These are phyloP conservation scores for Cheilosia grossa DNA, from an alignment of 2,888 invertebrate species.

Conservation along the genomic window DNA sequence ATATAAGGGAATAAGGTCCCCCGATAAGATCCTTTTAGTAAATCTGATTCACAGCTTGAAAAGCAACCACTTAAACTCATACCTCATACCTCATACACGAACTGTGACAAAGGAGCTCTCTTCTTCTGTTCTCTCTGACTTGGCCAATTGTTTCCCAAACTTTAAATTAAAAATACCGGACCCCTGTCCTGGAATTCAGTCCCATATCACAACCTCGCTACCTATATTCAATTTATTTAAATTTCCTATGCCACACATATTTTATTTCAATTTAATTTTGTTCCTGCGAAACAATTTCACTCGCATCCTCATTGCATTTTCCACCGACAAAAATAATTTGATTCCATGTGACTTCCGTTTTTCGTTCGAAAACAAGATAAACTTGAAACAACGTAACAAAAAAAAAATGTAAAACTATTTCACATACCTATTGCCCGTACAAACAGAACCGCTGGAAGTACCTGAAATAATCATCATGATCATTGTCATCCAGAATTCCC, in stretches of 20 bases:
- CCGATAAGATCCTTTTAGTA: too few relatives aligned
- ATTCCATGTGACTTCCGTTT: constrained; percentile 42
- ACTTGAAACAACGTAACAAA: not conserved
- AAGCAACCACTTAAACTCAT: too few relatives aligned
- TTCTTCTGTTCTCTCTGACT: too few relatives aligned
- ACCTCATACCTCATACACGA: too few relatives aligned
- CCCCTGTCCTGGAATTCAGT: too few relatives aligned
- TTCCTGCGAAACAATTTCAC: constrained; percentile 38
- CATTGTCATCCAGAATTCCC: constrained; percentile 62
- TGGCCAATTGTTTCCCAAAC: too few relatives aligned
- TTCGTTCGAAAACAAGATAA: not conserved
- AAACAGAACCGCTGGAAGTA: constrained; percentile 47
- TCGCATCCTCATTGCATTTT: constrained; percentile 57
- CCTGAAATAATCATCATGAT: constrained; percentile 54
- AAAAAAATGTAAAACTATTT: too few relatives aligned
- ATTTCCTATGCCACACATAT: constrained; percentile 23
- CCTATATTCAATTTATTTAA: not conserved
- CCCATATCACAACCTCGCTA: not conserved
- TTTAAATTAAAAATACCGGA: too few relatives aligned
- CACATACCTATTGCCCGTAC: constrained; percentile 3
- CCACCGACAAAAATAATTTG: constrained; percentile 57
- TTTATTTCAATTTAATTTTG: constrained; percentile 20
- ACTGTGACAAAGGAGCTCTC: too few relatives aligned
- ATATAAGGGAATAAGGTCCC: too few relatives aligned
- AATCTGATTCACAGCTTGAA: too few relatives aligned